Percentiles rank a stretch among this genome's conserved stretches.
Conservation (phyloP, 2,797 vertebrate species). For the Arremon brunneinucha region DNA sequence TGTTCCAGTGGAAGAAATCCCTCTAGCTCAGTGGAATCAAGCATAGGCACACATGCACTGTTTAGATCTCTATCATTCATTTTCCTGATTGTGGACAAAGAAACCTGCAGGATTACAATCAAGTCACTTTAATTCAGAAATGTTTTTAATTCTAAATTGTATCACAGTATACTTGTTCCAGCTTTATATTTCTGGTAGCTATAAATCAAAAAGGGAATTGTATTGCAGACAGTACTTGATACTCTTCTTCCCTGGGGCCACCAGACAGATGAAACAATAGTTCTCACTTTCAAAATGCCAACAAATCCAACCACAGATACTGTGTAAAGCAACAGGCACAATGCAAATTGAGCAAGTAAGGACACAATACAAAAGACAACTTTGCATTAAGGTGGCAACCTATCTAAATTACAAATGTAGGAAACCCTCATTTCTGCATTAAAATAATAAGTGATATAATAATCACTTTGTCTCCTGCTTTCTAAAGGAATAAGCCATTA, state of each 20-base stretch:
- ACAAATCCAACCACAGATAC: background rate
- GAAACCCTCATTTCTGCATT: background rate
- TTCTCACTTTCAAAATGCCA: background rate
- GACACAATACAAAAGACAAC: background rate
- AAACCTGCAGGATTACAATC: background rate
- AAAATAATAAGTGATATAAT: slow-evolving; percentile 15
- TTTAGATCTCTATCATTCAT: background rate
- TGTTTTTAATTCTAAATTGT: background rate
- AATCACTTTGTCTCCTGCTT: background rate
- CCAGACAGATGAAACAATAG: background rate
- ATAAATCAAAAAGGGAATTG: background rate
- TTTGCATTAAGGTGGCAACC: background rate
- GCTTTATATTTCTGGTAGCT: background rate
- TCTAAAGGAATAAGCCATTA: background rate
- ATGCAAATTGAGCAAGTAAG: background rate
- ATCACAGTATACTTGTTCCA: background rate
- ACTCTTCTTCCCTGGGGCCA: background rate
- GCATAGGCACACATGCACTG: background rate
- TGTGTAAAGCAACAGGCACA: background rate
- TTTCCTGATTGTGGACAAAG: background rate
- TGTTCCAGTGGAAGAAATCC: background rate
- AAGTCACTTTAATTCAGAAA: background rate
- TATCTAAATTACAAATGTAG: background rate
- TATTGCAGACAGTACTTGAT: background rate
- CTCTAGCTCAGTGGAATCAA: background rate